phyloP scores from a whole-genome alignment of 2,797 vertebrate species.

The Xenopus petersii region DNA sequence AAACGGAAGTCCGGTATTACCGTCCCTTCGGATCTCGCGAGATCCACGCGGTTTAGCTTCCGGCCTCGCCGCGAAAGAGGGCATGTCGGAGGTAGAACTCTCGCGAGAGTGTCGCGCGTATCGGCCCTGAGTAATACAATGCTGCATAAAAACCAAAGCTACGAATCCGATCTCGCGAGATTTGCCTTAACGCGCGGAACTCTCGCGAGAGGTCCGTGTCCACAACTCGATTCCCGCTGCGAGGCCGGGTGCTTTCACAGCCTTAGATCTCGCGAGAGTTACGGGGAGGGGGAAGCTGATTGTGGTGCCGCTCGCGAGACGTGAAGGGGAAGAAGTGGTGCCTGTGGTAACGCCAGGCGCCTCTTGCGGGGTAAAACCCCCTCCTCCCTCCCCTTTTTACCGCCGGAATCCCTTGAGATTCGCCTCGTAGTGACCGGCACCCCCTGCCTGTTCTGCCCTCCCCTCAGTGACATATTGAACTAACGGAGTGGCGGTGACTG shows the following conservation, averaged over 20 bases:
- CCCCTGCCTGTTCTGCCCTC: neutral
- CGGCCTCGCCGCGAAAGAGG: no score
- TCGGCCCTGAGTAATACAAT: no score
- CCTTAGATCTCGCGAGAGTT: neutral
- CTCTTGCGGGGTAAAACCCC: slow-evolving; percentile 4
- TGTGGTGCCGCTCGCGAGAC: slow-evolving; percentile 14
- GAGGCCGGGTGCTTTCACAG: no score
- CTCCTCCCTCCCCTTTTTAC: neutral
- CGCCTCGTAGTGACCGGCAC: neutral
- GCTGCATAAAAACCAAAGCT: no score
- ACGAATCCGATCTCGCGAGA: no score
- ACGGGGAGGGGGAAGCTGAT: neutral
- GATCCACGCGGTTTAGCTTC: no score
- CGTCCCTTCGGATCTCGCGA: no score
- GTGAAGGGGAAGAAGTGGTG: slow-evolving; percentile 19
- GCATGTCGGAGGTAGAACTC: no score
- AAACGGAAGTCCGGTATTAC: no score
- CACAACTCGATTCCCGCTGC: no score
- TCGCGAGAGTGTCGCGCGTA: no score
- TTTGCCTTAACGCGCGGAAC: no score
- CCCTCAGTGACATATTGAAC: neutral
- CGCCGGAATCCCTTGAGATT: slow-evolving; percentile 21
- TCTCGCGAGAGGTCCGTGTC: slow-evolving; percentile 44
- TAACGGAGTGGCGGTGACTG: neutral
- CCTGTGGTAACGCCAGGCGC: slow-evolving; percentile 39